Evolutionary conservation across 1,140 invertebrate genomes (phyloP), one percentile per base, ranked within the genome.

Genomic region (Drosophila quadrilineata): DNA sequence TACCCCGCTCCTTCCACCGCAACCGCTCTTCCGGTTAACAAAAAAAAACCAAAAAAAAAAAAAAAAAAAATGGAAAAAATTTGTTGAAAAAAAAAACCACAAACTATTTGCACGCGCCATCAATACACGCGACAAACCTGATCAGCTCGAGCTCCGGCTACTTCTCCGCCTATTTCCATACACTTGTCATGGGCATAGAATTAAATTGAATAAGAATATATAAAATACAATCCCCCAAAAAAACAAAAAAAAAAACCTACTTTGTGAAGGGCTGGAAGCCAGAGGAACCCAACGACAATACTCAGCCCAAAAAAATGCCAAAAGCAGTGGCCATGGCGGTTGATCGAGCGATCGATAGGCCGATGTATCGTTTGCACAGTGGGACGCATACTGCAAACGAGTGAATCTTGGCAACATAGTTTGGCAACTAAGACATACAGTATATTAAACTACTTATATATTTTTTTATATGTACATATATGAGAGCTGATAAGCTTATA

Each of bases 321-420:
- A 45, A 40, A n/a, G n/a, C 57, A 70, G 68, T 53, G 52, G 6
- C 54, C 40, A 53, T 65, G 62, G 54, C 73, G 62, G 75, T 64
- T 75, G 71, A 74, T 57, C 72, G 46, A 41, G 21, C 21, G 58
- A 75, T 64, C 43, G 33, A 26, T 57, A 19, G 35, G 52, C 4
- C 38, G 28, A 77, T 52, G 64, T 79, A 65, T 70, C 50, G 79
- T 73, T 43, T 73, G 33, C 35, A 77, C 75, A 14, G 64, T 74
- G 64, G 45, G n/a, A 6, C 14, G 4, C 8, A 54, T 10, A 35
- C 9, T 6, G 21, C 24, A 41, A 41, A 41, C n/a, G 36, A n/a
- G n/a, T n/a, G n/a, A n/a, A n/a, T n/a, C n/a, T n/a, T n/a, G n/a
- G n/a, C n/a, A n/a, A n/a, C n/a, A n/a, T n/a, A n/a, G n/a, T n/a